phyloP scores from a whole-genome alignment of 2,797 vertebrate species.

The Orientallactaga sibirica region DNA sequence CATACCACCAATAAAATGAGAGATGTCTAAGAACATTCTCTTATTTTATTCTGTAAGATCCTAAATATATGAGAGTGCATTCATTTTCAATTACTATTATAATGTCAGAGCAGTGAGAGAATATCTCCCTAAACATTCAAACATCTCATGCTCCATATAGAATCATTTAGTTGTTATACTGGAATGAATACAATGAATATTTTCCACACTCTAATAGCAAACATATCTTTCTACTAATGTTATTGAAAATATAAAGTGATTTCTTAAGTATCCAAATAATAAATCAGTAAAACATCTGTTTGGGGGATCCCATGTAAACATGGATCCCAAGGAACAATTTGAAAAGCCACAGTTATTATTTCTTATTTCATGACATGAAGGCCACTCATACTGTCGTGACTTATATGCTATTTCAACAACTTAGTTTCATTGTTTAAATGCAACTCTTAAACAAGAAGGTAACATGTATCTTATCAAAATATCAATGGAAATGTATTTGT shows the following conservation, averaged over 20 bases:
- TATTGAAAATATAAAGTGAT: slow-evolving; percentile 13
- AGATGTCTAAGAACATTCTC: background rate
- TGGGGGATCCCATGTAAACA: background rate
- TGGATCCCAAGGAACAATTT: background rate
- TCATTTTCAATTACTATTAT: background rate
- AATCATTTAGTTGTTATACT: background rate
- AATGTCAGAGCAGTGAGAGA: background rate
- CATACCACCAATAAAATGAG: background rate
- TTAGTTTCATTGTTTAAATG: background rate
- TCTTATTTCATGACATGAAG: background rate
- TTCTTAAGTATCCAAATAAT: slow-evolving; percentile 7
- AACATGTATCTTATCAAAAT: slow-evolving; percentile 32
- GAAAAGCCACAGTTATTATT: background rate
- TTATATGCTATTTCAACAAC: background rate
- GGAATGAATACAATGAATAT: background rate
- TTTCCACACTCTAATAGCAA: background rate
- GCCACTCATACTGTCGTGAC: background rate
- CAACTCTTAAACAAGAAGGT: background rate
- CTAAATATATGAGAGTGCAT: slow-evolving; percentile 14
- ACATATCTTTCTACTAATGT: slow-evolving; percentile 1
- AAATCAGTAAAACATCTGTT: slow-evolving; percentile 36
- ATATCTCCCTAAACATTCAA: slow-evolving; percentile 20
- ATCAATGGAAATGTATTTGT: slow-evolving; percentile 15
- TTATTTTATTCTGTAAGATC: slow-evolving; percentile 5
- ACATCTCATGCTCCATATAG: background rate